Evolutionary conservation across 2,113 vertebrate genomes (phyloP), one percentile per base, ranked within the genome.

Genomic region (Oryzias celebensis): DNA sequence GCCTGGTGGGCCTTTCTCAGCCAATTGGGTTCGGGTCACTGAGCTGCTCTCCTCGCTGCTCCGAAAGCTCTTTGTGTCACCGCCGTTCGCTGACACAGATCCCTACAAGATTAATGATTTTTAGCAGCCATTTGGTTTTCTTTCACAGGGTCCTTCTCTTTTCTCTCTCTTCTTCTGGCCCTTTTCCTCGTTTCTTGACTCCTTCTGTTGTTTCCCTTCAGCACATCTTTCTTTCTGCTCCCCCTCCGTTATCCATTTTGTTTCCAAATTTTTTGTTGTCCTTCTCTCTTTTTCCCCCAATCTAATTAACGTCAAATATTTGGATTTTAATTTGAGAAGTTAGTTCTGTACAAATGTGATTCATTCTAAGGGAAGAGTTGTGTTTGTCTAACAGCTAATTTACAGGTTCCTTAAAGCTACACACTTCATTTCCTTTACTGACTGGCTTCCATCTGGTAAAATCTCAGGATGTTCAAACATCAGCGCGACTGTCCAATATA

Each of bases 1-100:
- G 94, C 93, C 94, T 95, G 95, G 94, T 96, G 95, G 95, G 96
- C 94, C 94, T 96, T 97, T 97, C 95, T 95, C 94, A 95, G 95
- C 94, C 94, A 96, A 97, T 98, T 96, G 96, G 96, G 94, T 93
- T 90, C 93, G 95, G 96, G 96, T 97, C 96, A 98, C 92, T 96
- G 95, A 95, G 95, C 94, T 94, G 94, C 96, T 95, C 95, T 95
- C 94, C 93, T 93, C 90, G 92, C 94, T 94, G 94, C 93, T 94
- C 92, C 83, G 91, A 93, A 94, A 89, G 85, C 86, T 88, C 87
- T 91, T 91, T 91, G 89, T 91, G 88, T 91, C 81, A 87, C 89
- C 90, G 92, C 93, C 92, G 82, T 92, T 93, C 93, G 92, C 91
- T 95, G 95, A 94, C 90, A 94, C 85, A 90, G 89, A 91, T 91